Conservation (phyloP, 1,140 invertebrate species). For the Nasonia giraulti region DNA sequence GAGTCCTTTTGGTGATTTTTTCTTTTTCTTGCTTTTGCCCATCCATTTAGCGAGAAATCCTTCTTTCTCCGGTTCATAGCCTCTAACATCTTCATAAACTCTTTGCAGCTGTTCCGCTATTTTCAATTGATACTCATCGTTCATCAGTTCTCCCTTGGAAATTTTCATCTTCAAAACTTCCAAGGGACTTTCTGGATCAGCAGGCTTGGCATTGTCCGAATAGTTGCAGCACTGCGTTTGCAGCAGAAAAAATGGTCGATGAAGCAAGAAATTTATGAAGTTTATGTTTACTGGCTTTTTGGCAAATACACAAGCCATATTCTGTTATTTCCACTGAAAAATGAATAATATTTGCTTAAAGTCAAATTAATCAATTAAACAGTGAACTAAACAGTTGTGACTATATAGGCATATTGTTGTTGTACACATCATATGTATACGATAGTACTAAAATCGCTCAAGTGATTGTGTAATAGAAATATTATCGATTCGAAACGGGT, state of each 20-base stretch:
- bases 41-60: constrained; percentile 71
- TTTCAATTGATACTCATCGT: constrained; percentile 83
- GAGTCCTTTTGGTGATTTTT: constrained; percentile 81
- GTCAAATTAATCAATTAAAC: background rate
- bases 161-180: constrained; percentile 77
- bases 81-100: constrained; percentile 80
- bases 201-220: constrained; percentile 40
- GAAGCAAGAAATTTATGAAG: constrained; percentile 55
- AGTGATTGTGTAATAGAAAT: constrained; percentile 15
- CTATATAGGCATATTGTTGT: background rate
- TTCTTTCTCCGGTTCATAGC: constrained; percentile 76
- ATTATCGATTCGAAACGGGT: background rate
- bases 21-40: constrained; percentile 66
- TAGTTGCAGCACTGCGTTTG: constrained; percentile 53
- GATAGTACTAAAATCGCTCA: constrained; percentile 2
- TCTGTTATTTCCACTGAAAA: constrained; percentile 48
- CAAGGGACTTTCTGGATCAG: constrained; percentile 69
- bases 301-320: constrained; percentile 59
- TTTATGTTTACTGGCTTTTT: constrained; percentile 56
- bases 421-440: background rate
- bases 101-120: constrained; percentile 81
- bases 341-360: constrained; percentile 20
- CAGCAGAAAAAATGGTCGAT: constrained; percentile 52
- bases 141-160: constrained; percentile 76
- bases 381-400: background rate